Percentiles rank a stretch among this genome's conserved stretches.
Evolutionary conservation across 2,113 vertebrate species (phyloP).

Genomic region (Cercopithecus mona): DNA sequence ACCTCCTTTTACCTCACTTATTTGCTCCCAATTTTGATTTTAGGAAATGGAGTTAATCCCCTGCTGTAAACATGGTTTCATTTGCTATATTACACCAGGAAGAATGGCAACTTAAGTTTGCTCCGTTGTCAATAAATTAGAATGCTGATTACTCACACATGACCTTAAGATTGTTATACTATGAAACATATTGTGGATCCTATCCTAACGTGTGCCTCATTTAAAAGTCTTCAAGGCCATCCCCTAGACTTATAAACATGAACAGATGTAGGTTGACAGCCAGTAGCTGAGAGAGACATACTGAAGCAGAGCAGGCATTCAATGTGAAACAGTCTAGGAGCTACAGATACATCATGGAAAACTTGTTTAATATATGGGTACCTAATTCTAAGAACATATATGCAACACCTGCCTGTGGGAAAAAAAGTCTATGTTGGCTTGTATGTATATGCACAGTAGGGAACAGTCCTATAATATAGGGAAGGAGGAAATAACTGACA

Average conservation of each 20-base stretch:
- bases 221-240: neutral
- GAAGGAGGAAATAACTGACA: neutral
- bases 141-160: neutral
- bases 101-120: neutral
- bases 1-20: neutral
- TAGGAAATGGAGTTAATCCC: neutral
- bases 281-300: neutral
- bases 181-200: neutral
- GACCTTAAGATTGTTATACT: neutral
- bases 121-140: neutral
- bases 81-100: neutral
- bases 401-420: neutral
- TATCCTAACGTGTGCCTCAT: neutral
- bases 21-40: neutral
- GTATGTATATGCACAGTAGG: neutral
- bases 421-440: neutral
- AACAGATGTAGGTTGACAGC: neutral
- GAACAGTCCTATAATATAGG: neutral
- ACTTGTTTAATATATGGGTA: neutral
- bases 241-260: neutral
- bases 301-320: neutral
- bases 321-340: neutral
- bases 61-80: neutral
- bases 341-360: neutral
- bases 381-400: neutral